Evolutionary conservation across 1,140 invertebrate genomes (phyloP).

Genomic region (Trichoplusia ni): DNA sequence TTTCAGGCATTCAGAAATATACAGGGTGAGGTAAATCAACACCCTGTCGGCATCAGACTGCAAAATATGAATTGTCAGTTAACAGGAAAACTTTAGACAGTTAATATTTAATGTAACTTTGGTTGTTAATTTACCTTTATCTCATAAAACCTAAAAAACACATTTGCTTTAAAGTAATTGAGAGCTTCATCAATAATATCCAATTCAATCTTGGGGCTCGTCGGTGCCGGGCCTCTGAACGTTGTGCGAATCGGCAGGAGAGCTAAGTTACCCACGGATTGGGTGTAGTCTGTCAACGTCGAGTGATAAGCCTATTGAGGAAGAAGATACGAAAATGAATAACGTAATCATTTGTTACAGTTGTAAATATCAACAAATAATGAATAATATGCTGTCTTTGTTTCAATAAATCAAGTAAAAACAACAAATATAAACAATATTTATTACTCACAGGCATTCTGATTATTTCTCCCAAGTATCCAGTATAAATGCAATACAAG

Average conservation of each 20-base stretch:
- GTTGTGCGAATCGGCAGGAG: constrained; percentile 93
- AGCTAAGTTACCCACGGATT: constrained; percentile 95
- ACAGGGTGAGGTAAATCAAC: constrained; percentile 99
- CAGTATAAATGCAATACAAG: too few relatives aligned
- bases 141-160: constrained; percentile 99
- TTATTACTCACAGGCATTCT: too few relatives aligned
- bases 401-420: too few relatives aligned
- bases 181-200: constrained; percentile 99
- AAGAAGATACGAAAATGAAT: too few relatives aligned
- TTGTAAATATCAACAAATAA: too few relatives aligned
- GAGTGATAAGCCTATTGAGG: constrained; percentile 92
- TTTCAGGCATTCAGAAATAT: constrained; percentile 99
- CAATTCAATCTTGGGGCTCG: constrained; percentile 84
- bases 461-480: too few relatives aligned
- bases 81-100: not conserved
- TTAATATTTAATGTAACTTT: not conserved
- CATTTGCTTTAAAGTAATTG: constrained; percentile 99
- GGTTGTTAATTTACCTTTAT: constrained; percentile 96
- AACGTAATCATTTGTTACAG: too few relatives aligned
- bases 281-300: constrained; percentile 87
- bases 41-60: constrained; percentile 97
- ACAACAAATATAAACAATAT: too few relatives aligned
- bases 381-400: too few relatives aligned
- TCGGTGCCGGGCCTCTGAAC: constrained; percentile 93
- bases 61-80: constrained; percentile 50